phyloP scores from a whole-genome alignment of 2,797 vertebrate genomes.

The Rhyacichthys aspro region DNA sequence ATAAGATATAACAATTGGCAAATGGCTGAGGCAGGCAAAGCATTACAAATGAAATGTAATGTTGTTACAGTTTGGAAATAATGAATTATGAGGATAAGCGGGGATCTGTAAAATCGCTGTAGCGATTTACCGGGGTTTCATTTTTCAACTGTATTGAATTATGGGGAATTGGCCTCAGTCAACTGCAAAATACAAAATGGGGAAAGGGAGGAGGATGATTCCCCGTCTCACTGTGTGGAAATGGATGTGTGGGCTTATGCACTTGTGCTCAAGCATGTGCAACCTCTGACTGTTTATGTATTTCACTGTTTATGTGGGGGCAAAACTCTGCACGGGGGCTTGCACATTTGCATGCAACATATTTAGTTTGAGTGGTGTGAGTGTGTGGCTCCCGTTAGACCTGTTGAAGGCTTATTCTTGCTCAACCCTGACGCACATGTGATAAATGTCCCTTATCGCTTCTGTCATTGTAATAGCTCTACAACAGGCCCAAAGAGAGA shows the following conservation, averaged over 20 bases:
- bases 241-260: slow-evolving; percentile 17
- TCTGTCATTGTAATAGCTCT: slow-evolving; percentile 87
- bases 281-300: slow-evolving; percentile 45
- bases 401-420: slow-evolving; percentile 81
- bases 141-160: slow-evolving; percentile 79
- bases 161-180: slow-evolving; percentile 76
- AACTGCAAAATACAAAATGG: slow-evolving; percentile 75
- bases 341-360: slow-evolving; percentile 29
- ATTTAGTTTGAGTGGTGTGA: slow-evolving; percentile 6
- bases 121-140: slow-evolving; percentile 75
- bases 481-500: slow-evolving; percentile 78
- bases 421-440: slow-evolving; percentile 76
- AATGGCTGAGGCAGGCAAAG: slow-evolving; percentile 74
- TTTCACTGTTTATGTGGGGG: slow-evolving; percentile 31
- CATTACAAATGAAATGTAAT: slow-evolving; percentile 79
- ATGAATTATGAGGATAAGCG: slow-evolving; percentile 77
- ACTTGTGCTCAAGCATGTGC: slow-evolving; percentile 32
- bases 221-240: slow-evolving; percentile 39
- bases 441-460: slow-evolving; percentile 91
- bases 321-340: slow-evolving; percentile 19
- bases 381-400: slow-evolving; percentile 67
- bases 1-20: slow-evolving; percentile 77
- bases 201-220: slow-evolving; percentile 64
- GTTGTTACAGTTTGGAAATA: slow-evolving; percentile 77
- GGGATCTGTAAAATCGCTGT: slow-evolving; percentile 77